Conservation (phyloP, 2,797 vertebrate species). For the Macropus fuliginosus region DNA sequence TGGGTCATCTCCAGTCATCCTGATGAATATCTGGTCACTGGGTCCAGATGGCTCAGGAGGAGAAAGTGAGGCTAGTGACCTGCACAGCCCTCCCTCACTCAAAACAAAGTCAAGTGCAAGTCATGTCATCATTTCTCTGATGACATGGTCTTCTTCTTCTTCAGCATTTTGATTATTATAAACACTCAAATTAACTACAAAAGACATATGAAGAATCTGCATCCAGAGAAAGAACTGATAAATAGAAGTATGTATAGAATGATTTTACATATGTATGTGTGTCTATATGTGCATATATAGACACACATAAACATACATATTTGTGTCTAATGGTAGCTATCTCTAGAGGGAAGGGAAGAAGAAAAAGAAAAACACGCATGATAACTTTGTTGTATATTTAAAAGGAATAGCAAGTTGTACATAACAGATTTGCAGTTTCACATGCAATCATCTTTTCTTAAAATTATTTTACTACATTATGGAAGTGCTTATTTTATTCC, state of each 20-base stretch:
- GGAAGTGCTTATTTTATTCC: neutral
- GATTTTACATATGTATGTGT: neutral
- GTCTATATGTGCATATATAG: fast-evolving
- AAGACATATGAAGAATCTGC: neutral
- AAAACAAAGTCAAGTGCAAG: no score
- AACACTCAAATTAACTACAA: neutral
- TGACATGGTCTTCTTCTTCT: no score
- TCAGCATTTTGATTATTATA: neutral
- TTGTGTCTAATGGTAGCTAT: neutral
- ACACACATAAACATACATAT: neutral
- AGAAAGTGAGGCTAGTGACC: no score
- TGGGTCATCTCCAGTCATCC: no score
- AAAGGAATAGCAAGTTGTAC: neutral
- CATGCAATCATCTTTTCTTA: neutral
- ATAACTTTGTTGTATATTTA: neutral
- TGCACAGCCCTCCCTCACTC: no score
- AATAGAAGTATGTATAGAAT: neutral
- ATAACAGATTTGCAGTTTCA: neutral
- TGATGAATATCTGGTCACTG: no score
- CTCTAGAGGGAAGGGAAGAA: neutral
- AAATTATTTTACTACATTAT: neutral
- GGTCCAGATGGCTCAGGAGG: no score
- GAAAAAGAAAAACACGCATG: neutral
- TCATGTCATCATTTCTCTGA: no score
- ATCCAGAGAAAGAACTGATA: neutral